Evolutionary conservation across 2,797 vertebrate genomes (phyloP).

Genomic region (Hemibagrus guttatus): DNA sequence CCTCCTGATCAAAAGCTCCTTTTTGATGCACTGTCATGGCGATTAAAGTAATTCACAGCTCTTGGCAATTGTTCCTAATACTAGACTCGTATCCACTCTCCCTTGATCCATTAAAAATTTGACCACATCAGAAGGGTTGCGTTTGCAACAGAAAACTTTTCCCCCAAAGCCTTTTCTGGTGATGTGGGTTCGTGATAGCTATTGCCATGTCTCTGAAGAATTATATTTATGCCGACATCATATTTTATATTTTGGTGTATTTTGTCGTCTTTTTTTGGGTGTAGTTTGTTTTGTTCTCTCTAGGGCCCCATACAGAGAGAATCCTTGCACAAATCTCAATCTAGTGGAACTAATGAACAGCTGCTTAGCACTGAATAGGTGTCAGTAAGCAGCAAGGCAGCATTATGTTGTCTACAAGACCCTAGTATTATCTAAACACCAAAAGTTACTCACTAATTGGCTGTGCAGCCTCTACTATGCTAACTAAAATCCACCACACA

Average conservation of each 20-base stretch:
- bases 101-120: conserved; percentile 15
- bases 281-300: neutral
- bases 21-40: conserved; percentile 13
- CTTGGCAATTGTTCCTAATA: neutral
- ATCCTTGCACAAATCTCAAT: conserved; percentile 25
- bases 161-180: neutral
- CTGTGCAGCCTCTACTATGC: conserved; percentile 36
- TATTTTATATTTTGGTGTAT: conserved; percentile 7
- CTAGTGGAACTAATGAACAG: conserved; percentile 46
- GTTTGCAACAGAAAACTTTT: neutral
- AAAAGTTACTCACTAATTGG: conserved; percentile 36
- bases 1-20: conserved; percentile 8
- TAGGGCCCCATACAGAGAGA: conserved; percentile 11
- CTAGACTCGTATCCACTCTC: neutral
- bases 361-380: conserved; percentile 40
- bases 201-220: neutral
- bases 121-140: neutral
- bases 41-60: conserved; percentile 2
- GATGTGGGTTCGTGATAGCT: neutral
- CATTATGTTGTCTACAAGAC: conserved; percentile 37
- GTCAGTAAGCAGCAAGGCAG: conserved; percentile 27
- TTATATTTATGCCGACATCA: neutral
- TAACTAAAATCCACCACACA: conserved; percentile 13
- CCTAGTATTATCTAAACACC: conserved; percentile 35
- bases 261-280: neutral